Evolutionary conservation across 2,113 vertebrate genomes (phyloP), one percentile per base, ranked within the genome.

Genomic region (Gobius niger): DNA sequence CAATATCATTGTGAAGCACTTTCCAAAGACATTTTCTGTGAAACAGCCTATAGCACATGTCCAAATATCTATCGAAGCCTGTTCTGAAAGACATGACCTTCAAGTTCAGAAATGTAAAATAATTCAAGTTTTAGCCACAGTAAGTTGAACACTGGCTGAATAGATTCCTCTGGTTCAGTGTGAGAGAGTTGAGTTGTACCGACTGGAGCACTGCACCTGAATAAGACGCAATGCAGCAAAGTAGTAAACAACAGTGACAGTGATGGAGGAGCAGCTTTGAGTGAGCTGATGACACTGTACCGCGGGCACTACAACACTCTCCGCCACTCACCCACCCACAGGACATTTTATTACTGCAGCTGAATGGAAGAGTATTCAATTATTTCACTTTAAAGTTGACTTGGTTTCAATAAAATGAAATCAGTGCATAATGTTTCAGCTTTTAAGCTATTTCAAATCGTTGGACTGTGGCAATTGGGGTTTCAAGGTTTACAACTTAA

Each of bases 221-320:
- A 59, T 82, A 16, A 80, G 82, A 85, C 12, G 49, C 68, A 77
- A 4, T 73, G 66, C 80, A 72, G 67, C 60, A 68, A 44, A 80
- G 56, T 65, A 41, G 60, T 75, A 85, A 82, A 80, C 74, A 77
- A 59, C 65, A 52, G 67, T 82, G 74, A 80, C 80, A 85, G 19
- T 80, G 80, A 82, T 82, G 66, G 54, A 80, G 65, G 62, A 72
- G 68, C 65, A 11, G 73, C 76, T 53, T 68, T 67, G 60, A 70
- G 68, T 72, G 53, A 75, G 73, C 64, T 82, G 68, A 85, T 82
- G 80, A 80, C 53, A 73, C 65, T 56, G 59, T 75, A 64, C 49
- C 34, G 49, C 61, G 47, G 42, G 59, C 47, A 46, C 65, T 70
- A 66, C 51, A 69, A 76, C 50, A 76, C 16, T 68, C 65, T 63